These are phyloP conservation scores for Chloropsis hardwickii DNA, from an alignment of 2,113 vertebrate species.

Conservation along the genomic window DNA sequence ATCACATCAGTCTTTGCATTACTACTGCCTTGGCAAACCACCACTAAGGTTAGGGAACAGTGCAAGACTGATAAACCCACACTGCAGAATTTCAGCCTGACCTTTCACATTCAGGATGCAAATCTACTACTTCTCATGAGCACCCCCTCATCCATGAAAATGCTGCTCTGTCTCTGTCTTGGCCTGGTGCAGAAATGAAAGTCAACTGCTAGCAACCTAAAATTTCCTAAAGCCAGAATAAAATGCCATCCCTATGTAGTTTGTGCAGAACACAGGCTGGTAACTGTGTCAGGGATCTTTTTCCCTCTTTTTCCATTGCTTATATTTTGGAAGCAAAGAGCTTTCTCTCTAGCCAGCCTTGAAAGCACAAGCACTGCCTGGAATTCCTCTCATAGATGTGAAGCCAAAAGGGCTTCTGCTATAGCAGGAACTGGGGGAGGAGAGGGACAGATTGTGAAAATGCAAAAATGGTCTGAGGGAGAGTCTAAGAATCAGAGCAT, in stretches of 20 bases:
- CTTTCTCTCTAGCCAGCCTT: not conserved
- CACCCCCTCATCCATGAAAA: not conserved
- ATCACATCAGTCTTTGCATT: not conserved
- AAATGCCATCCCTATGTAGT: not conserved
- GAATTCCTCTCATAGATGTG: not conserved
- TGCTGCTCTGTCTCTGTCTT: not conserved
- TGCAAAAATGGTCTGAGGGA: not conserved
- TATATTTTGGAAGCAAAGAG: not conserved
- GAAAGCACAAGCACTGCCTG: not conserved
- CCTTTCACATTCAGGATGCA: not conserved
- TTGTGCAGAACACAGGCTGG: not conserved
- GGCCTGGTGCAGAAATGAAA: not conserved
- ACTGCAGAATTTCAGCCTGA: not conserved
- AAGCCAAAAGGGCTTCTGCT: not conserved
- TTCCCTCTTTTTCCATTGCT: not conserved
- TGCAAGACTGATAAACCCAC: not conserved
- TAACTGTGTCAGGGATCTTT: not conserved
- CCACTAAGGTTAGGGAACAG: not conserved
- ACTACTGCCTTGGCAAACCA: not conserved
- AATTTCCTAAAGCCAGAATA: not conserved
- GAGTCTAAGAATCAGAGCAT: not conserved
- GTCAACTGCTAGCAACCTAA: not conserved
- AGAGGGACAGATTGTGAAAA: not conserved
- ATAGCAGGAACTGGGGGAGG: not conserved
- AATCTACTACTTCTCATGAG: not conserved